Evolutionary conservation across 2,888 invertebrate species (phyloP), one percentile per base, ranked within the genome.

Genomic region (Aporophyla lueneburgensis): DNA sequence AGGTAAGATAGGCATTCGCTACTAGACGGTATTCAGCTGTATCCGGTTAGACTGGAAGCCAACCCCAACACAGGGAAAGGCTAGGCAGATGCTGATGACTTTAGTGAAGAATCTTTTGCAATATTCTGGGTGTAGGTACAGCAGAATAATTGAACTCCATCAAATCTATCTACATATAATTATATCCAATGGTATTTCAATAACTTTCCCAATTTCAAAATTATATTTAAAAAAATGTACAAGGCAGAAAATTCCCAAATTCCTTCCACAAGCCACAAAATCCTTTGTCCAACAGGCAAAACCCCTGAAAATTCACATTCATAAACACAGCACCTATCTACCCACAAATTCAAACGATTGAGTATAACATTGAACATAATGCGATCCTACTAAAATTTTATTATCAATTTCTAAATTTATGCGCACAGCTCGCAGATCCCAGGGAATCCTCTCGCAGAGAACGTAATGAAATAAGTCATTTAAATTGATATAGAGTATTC

Each of bases 401-500:
- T 95, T 94, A 95, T 94, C 95, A 94, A 95, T 95, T 93, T 93
- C 91, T 87, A 88, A 94, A 96, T 96, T 95, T 96, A 96, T 95
- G 91, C 92, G 84, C 92, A 7, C 40, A 58, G 67, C 33, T 9
- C 66, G 85, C 90, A 90, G 91, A 91, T 91, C 92, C 92, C 91
- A 90, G 85, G 87, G 89, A 91, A 93, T 91, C 92, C 93, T 89
- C 89, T 89, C 89, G 85, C 85, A 85, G 88, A 89, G 88, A 93
- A 81, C 90, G 94, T 93, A 95, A 96, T 96, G 95, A 95, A 95
- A 96, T 96, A 96, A 96, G 92, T 96, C 96, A 96, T 96, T 96
- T 95, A 95, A 96, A 96, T 96, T 94, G 96, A 93, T 95, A 95
- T 96, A 95, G 95, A 95, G 43, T 54, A 93, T 95, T 94, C 93